Conservation (phyloP, 2,797 vertebrate genomes). For the Hydrophis major region DNA sequence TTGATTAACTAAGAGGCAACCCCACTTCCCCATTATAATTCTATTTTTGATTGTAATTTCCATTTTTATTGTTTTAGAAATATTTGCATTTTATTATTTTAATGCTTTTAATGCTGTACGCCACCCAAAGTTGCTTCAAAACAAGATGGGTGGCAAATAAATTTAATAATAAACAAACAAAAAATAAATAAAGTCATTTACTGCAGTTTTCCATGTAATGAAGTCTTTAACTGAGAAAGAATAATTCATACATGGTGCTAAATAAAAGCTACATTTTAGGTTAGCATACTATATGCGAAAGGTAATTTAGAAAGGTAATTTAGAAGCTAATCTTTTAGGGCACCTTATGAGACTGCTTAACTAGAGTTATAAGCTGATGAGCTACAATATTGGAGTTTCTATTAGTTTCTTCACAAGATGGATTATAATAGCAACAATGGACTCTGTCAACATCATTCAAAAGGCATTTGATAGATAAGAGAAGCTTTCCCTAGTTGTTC, state of each 20-base stretch:
- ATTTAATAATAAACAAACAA: neutral
- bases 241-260: neutral
- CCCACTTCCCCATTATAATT: no score
- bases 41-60: no score
- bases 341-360: neutral
- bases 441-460: neutral
- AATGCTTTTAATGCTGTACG: neutral
- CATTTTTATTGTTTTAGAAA: neutral
- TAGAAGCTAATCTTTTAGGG: neutral
- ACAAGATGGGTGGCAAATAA: neutral
- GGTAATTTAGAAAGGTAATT: neutral
- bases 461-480: neutral
- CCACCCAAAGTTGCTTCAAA: neutral
- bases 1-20: no score
- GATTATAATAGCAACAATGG: slow-evolving; percentile 1
- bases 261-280: neutral
- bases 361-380: neutral
- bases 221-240: neutral
- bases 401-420: neutral
- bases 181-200: neutral
- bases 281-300: neutral
- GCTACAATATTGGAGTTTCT: neutral
- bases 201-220: neutral
- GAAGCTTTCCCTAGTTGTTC: neutral
- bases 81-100: neutral